Evolutionary conservation across 1,140 invertebrate species (phyloP).

Genomic region (Euwallacea fornicatus): DNA sequence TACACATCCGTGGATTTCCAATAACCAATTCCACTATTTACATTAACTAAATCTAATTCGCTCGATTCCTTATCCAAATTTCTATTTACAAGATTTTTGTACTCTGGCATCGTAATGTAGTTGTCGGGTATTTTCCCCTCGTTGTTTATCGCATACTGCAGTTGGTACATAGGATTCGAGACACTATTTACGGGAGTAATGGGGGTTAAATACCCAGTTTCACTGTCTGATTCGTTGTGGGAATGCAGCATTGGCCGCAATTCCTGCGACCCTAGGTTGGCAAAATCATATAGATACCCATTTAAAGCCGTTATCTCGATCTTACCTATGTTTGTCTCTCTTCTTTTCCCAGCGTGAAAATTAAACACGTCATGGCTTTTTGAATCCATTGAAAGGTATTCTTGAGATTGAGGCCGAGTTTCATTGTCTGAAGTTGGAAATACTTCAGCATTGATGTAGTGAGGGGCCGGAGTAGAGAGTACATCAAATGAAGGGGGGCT

Average conservation of each 20-base stretch:
- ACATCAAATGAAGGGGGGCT: conserved; percentile 69
- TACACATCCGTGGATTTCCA: too few species aligned
- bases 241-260: conserved; percentile 61
- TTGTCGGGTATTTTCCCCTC: not conserved
- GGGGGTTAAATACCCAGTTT: conserved; percentile 47
- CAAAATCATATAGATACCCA: not conserved
- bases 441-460: conserved; percentile 58
- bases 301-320: not conserved
- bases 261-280: conserved; percentile 52
- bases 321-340: conserved; percentile 7
- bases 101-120: conserved; percentile 64
- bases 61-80: not conserved
- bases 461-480: conserved; percentile 58
- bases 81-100: conserved; percentile 51
- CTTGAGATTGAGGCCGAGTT: conserved; percentile 18
- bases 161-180: conserved; percentile 49
- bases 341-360: conserved; percentile 9
- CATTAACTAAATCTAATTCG: too few species aligned
- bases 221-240: conserved; percentile 54
- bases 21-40: too few species aligned
- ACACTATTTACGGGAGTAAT: conserved; percentile 43
- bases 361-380: conserved; percentile 19
- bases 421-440: not conserved
- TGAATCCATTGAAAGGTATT: conserved; percentile 55
- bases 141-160: conserved; percentile 20